phyloP scores from a whole-genome alignment of 2,113 vertebrate species.

The Ceyx melanurus region DNA sequence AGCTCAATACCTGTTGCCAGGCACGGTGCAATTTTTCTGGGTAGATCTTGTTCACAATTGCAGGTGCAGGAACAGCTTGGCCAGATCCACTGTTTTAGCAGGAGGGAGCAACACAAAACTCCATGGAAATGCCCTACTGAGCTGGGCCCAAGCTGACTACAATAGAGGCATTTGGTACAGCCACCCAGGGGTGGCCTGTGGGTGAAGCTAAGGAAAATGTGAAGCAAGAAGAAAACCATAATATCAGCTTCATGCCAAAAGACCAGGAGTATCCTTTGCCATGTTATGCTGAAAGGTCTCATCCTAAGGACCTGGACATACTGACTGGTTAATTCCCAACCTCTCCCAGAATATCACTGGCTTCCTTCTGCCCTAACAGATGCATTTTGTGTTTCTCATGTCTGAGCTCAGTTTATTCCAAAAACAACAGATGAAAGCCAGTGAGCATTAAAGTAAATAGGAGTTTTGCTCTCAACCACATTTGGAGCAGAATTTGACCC shows the following conservation, averaged over 20 bases:
- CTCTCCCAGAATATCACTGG: neutral
- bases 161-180: neutral
- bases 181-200: neutral
- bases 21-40: rapidly evolving
- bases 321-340: neutral
- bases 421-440: conserved; percentile 57
- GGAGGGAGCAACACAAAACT: neutral
- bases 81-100: neutral
- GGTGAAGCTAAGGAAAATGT: neutral
- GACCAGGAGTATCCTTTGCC: neutral
- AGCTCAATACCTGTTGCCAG: neutral
- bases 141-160: neutral
- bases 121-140: neutral
- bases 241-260: neutral
- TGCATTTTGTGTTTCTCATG: neutral
- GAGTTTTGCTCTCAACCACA: conserved; percentile 46
- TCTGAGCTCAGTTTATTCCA: conserved; percentile 23
- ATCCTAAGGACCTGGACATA: neutral
- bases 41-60: neutral
- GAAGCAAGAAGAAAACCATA: neutral
- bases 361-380: neutral
- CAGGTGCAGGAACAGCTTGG: neutral
- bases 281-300: rapidly evolving
- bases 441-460: conserved; percentile 33
- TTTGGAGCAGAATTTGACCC: conserved; percentile 55